Percentiles rank a stretch among this genome's conserved stretches.
Conservation (phyloP, 2,888 invertebrate species). For the Microctonus hyperodae region DNA sequence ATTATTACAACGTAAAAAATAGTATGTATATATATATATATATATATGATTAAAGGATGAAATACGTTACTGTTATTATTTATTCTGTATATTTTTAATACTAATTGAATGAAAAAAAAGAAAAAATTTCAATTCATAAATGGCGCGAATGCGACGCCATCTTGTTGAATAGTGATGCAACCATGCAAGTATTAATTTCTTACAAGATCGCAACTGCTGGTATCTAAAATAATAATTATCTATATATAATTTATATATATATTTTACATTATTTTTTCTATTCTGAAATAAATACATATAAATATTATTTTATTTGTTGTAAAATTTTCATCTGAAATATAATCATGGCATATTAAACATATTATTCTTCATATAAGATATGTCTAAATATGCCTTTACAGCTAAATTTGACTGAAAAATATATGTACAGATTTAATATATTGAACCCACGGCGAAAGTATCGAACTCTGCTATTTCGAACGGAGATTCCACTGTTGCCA, state of each 20-base stretch:
- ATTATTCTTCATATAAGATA: no score
- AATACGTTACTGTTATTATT: background rate
- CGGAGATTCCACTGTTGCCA: constrained; percentile 49
- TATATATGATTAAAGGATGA: no score
- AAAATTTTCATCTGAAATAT: no score
- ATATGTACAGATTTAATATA: constrained; percentile 36
- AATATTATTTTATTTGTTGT: no score
- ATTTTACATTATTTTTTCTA: constrained; percentile 1
- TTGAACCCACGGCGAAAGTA: constrained; percentile 48
- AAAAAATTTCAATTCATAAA: constrained; percentile 9
- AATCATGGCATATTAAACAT: no score
- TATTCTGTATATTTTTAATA: background rate
- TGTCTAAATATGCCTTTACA: no score
- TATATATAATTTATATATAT: constrained; percentile 4
- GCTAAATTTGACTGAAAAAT: constrained; percentile 19
- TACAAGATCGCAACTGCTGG: constrained; percentile 26
- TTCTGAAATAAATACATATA: no score
- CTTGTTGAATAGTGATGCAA: constrained; percentile 40
- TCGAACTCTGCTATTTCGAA: constrained; percentile 55
- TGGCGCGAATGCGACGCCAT: constrained; percentile 35
- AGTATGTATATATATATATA: no score
- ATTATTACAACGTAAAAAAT: no score
- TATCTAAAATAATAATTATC: constrained; percentile 11
- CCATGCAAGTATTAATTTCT: constrained; percentile 20
- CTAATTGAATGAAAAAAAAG: background rate